Evolutionary conservation across 2,888 invertebrate genomes (phyloP).

Genomic region (Cheiracanthium punctorium): DNA sequence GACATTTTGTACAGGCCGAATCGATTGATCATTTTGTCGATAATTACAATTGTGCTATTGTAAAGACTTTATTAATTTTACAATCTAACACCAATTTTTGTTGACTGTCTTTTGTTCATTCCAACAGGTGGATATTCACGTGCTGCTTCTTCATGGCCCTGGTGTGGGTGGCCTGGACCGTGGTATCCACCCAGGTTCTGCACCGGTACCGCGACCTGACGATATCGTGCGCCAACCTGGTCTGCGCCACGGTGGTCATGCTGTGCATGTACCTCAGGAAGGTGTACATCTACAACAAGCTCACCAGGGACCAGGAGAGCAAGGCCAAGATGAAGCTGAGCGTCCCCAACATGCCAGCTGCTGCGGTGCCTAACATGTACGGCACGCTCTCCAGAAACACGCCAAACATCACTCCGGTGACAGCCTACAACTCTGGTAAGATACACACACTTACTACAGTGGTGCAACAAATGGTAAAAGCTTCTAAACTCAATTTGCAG

Average conservation of each 20-base stretch:
- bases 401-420: slow-evolving; percentile 12
- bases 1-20: too few species aligned
- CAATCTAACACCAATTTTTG: too few species aligned
- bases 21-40: too few species aligned
- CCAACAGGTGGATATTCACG: slow-evolving; percentile 76
- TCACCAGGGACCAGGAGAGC: slow-evolving; percentile 67
- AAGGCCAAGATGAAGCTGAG: slow-evolving; percentile 61
- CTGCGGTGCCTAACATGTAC: slow-evolving; percentile 60
- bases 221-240: slow-evolving; percentile 76
- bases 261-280: slow-evolving; percentile 76
- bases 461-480: too few species aligned
- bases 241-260: slow-evolving; percentile 76
- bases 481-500: too few species aligned
- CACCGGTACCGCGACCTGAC: slow-evolving; percentile 75
- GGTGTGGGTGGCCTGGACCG: slow-evolving; percentile 77
- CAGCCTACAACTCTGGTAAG: slow-evolving; percentile 24
- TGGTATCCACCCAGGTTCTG: slow-evolving; percentile 75
- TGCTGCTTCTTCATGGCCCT: slow-evolving; percentile 75
- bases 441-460: too few species aligned
- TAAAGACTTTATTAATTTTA: too few species aligned
- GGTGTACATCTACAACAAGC: slow-evolving; percentile 73
- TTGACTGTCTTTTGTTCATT: not conserved
- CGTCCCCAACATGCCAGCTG: slow-evolving; percentile 12
- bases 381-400: slow-evolving; percentile 42
- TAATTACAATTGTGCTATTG: too few species aligned